Evolutionary conservation across 2,888 invertebrate genomes (phyloP), one percentile per base, ranked within the genome.

Genomic region (Steinernema scapterisci): DNA sequence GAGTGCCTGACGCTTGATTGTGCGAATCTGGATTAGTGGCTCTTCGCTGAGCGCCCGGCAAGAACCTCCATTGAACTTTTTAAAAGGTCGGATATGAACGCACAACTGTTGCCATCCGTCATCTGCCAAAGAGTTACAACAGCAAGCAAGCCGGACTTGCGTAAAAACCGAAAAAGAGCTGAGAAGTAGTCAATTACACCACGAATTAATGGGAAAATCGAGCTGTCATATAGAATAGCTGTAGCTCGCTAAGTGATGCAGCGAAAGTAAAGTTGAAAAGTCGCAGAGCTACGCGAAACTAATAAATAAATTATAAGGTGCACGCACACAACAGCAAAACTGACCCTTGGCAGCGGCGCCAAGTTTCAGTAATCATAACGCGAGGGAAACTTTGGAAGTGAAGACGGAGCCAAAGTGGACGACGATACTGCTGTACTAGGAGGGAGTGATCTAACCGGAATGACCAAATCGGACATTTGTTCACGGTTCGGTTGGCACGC

Each of bases 181-280:
- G 5, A 6, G 7, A 63, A 63, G 25, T 16, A 13, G 16, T 2
- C 6, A 13, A 31, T 16, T 63, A 38, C 6, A n/a, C 25, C 31
- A 63, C 31, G 31, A 63, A 21, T 23, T 63, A 25, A 3, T 27
- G 31, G 27, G 11, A 63, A 54, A 19, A 2, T 16, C 54, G 27
- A 63, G n/a, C 19, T 48, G 48, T 48, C 63, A 31, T 63, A 27
- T 13, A 13, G 16, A 63, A 11, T 31, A 16, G 31, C 63, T 13
- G 27, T 16, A 31, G n/a, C 31, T 3, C 31, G 25, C 25, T 31
- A 63, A 31, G 16, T 27, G 31, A 16, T 31, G 63, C 25, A 63
- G 63, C n/a, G 63, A 27, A 63, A 38, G 52, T 52, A 52, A 63
- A 63, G 63, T 63, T 63, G 63, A 63, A 27, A 63, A 63, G 27